Base-by-base conservation (phyloP, 2,888 invertebrate genomes). In the Polyommatus iphigenia region DNA sequence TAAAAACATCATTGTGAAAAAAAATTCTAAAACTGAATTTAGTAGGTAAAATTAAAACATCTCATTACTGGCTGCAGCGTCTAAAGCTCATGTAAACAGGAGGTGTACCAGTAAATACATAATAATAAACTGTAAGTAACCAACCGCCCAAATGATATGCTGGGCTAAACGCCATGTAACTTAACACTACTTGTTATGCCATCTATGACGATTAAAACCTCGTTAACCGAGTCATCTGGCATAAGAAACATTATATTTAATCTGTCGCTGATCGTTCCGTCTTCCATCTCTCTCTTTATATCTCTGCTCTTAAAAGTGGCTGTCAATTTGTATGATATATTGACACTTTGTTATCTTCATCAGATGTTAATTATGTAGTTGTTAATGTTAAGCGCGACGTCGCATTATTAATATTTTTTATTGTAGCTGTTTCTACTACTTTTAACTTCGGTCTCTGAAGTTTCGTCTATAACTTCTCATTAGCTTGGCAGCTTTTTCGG, bases 321-420 rank as follows among this genome's bases (percentile, higher is more conserved):
- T 75, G 50, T 75, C 75, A 75, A 75, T 75, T 73, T 75, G 75
- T 75, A 75, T 75, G 75, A 75, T 73, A 24, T 73, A 73, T 75
- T 29, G 73, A 73, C 73, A 46, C 46, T 46, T 73, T 46, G 50
- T 75, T 75, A 75, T 75, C 75, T 75, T 75, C 50, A 75, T 75
- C 75, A 29, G 75, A 50, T 75, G 75, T 54, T 75, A 50, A 75
- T 73, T 73, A 67, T 67, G 67, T 67, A 75, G 50, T 20, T 75
- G 75, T 75, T 75, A 75, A 75, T 67, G 67, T 67, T 67, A 32
- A 67, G 32, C 67, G 29, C 67, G 67, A 67, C 29, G 67, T 67
- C 67, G 67, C 67, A 67, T 18, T 67, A 67, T 67, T 67, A 67
- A 32, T 67, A 67, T 18, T 67, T 32, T 67, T 67, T 29, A 29